Evolutionary conservation across 2,113 vertebrate genomes (phyloP).

Genomic region (Saimiri boliviensis): DNA sequence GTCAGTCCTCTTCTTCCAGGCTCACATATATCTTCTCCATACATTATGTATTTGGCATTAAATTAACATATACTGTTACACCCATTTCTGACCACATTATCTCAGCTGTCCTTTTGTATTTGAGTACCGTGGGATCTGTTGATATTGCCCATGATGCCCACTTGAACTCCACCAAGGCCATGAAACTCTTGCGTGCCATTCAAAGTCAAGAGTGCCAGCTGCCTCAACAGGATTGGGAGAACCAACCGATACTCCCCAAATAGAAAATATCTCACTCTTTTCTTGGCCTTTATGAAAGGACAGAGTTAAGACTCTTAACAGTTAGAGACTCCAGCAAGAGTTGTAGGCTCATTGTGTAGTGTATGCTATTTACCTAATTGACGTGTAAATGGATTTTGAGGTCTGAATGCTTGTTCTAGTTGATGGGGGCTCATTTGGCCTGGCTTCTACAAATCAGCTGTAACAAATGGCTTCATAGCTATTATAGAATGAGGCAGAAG

Average conservation of each 20-base stretch:
- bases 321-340: background rate
- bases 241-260: background rate
- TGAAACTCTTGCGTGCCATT: background rate
- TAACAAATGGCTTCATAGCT: background rate
- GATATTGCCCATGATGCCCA: rapidly evolving
- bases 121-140: background rate
- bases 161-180: background rate
- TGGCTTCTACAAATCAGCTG: background rate
- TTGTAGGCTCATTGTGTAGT: background rate
- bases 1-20: background rate
- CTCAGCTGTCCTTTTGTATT: background rate
- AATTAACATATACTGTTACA: background rate
- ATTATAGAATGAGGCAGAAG: background rate
- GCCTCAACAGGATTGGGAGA: background rate
- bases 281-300: background rate
- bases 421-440: background rate
- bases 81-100: no score
- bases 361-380: background rate
- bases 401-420: background rate
- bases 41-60: background rate
- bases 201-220: background rate
- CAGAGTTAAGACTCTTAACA: background rate
- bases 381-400: background rate
- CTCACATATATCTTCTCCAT: background rate
- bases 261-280: background rate